These are phyloP conservation scores for Eledone cirrhosa DNA, from an alignment of 2,888 invertebrate genomes.

Conservation along the genomic window DNA sequence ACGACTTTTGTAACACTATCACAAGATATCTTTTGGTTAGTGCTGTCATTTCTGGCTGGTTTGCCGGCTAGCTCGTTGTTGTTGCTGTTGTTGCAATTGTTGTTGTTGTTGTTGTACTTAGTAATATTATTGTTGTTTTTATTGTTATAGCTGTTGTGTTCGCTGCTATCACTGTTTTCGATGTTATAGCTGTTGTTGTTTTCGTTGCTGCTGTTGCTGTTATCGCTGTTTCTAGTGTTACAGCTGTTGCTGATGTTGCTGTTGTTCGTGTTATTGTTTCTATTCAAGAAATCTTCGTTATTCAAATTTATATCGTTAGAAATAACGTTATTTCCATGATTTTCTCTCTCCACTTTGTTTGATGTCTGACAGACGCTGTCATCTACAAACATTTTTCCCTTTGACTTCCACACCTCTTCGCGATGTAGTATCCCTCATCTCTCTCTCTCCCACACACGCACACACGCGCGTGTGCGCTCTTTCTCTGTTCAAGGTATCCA, in stretches of 20 bases:
- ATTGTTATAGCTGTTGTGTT: not conserved
- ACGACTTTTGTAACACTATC: too few species aligned
- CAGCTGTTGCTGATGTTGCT: not conserved
- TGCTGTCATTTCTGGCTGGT: too few species aligned
- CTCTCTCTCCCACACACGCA: too few species aligned
- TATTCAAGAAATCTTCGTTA: not conserved
- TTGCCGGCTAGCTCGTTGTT: too few species aligned
- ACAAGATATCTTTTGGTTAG: too few species aligned
- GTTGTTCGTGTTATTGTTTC: not conserved
- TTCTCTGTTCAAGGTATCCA: too few species aligned
- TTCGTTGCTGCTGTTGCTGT: not conserved
- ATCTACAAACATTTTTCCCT: too few species aligned
- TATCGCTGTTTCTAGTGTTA: not conserved
- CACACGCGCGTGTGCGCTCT: too few species aligned
- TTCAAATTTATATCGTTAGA: not conserved
- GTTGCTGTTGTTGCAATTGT: not conserved
- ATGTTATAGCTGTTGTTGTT: not conserved
- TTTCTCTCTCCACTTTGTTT: too few species aligned
- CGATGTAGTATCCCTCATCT: too few species aligned
- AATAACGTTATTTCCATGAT: not conserved
- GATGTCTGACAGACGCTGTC: too few species aligned
- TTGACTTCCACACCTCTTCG: too few species aligned
- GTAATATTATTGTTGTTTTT: not conserved
- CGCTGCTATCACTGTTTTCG: not conserved
- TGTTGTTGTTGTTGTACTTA: not conserved